Percentiles rank a stretch among this genome's conserved stretches.
phyloP scores from a whole-genome alignment of 2,113 vertebrate genomes.

The Nettapus auritus region DNA sequence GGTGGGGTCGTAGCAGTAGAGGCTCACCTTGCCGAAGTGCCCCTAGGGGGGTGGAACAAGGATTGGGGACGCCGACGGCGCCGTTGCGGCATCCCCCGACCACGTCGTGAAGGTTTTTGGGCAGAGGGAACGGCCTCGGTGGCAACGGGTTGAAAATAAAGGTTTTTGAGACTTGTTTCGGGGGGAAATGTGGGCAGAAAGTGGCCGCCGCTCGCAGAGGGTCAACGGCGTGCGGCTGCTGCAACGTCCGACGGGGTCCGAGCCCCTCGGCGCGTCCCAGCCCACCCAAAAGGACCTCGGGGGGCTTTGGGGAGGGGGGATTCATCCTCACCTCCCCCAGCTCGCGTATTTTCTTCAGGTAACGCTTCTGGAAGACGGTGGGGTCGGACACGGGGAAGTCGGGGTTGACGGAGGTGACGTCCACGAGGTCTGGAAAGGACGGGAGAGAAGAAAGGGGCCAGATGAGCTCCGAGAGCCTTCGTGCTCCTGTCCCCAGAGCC shows the following conservation, averaged over 20 bases:
- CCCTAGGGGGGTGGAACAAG: constrained; percentile 75
- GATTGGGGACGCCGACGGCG: too few relatives aligned
- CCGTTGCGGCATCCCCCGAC: too few relatives aligned
- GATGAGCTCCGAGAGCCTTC: too few relatives aligned
- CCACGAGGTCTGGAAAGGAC: constrained; percentile 76
- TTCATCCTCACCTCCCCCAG: constrained; percentile 84
- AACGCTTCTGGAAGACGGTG: constrained; percentile 89
- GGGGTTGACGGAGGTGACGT: constrained; percentile 77
- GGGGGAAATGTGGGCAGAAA: too few relatives aligned
- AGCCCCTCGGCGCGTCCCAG: not conserved
- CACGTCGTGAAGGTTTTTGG: not conserved
- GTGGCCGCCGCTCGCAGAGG: not conserved
- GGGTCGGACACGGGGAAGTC: constrained; percentile 75
- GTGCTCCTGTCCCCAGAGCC: not conserved
- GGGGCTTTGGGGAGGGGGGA: not conserved
- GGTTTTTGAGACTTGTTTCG: not conserved
- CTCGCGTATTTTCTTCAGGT: constrained; percentile 88
- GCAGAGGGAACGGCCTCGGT: not conserved
- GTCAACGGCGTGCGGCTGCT: not conserved
- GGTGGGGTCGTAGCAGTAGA: constrained; percentile 89
- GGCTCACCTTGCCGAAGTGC: constrained; percentile 92
- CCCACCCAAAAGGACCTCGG: not conserved
- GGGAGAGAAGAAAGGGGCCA: not conserved
- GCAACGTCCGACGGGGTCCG: too few relatives aligned
- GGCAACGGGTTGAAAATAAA: not conserved